Base-by-base conservation (phyloP, 2,888 invertebrate species). In the Sinhomidia bicolor region DNA sequence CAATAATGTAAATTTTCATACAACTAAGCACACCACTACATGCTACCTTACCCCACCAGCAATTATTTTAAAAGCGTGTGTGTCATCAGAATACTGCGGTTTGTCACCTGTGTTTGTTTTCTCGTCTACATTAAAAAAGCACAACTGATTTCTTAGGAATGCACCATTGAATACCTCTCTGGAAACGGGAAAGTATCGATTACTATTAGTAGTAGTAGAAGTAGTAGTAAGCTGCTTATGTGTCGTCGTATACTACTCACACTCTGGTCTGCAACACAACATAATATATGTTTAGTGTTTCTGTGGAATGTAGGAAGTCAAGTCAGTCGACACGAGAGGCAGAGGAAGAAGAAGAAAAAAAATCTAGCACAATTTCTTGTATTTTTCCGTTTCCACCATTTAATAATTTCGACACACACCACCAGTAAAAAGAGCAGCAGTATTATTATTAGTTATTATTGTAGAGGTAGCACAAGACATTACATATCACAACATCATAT, bases 351-450 rank as follows among this genome's bases (percentile, higher is more conserved):
- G 17, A 12, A n/a, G 26, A 51, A 14, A 47, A 51, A 47, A 76
- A 41, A 51, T 12, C 76, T 51, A 44, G 51, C 76, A 76, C 76
- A 76, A 76, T 26, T 51, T 76, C n/a, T 51, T 44, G 76, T 51
- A 76, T 29, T 76, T 76, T 76, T 76, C 76, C 76, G 51, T 76
- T 41, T 41, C 36, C 20, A 41, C 36, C 68, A 41, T 32, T n/a
- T 14, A 51, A 14, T n/a, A 65, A 32, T 60, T 60, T 60, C 60
- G 32, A n/a, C 26, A n/a, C 44, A 68, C 41, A 41, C 20, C 0
- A 44, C 20, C 2, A 71, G 7, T 20, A 44, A 0, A 9, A 3
- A 6, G 12, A 41, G 20, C n/a, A 71, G 68, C 17, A 68, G 36
- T 17, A 65, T 10, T 32, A 23, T 14, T 26, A 12, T 3, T 4